Evolutionary conservation across 2,888 invertebrate species (phyloP).

Genomic region (Scaeva pyrastri): DNA sequence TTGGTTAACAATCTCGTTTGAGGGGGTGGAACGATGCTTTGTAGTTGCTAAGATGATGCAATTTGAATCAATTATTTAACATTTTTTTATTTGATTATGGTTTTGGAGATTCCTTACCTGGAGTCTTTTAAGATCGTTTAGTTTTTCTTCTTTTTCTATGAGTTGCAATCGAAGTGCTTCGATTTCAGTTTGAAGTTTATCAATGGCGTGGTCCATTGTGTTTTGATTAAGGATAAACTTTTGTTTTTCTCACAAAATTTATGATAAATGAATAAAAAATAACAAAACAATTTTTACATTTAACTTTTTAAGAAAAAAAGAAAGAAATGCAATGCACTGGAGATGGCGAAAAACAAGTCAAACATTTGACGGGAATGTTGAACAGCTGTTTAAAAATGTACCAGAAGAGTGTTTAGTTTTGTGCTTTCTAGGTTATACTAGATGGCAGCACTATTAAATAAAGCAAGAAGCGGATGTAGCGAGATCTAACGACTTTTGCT

Average conservation of each 20-base stretch:
- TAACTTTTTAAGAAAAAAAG: background rate
- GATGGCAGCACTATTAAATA: background rate
- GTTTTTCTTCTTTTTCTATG: constrained; percentile 54
- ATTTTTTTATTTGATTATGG: background rate
- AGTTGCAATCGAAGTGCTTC: constrained; percentile 45
- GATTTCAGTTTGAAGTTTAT: constrained; percentile 53
- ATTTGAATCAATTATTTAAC: background rate
- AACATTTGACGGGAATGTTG: background rate
- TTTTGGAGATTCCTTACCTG: constrained; percentile 19
- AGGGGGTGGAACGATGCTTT: constrained; percentile 22
- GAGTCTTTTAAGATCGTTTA: constrained; percentile 48
- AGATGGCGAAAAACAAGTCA: background rate
- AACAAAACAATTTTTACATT: too few species aligned
- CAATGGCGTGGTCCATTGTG: constrained; percentile 28
- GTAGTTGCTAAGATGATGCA: background rate
- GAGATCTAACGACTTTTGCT: too few species aligned
- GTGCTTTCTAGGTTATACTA: background rate
- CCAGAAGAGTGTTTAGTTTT: background rate
- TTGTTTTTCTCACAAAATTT: background rate
- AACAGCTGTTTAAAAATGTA: constrained; percentile 1
- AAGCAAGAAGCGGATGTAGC: background rate
- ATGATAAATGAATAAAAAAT: background rate
- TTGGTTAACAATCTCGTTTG: constrained; percentile 79
- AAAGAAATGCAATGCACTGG: background rate
- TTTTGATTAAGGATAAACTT: background rate